These are phyloP conservation scores for Hydrotaea diabolus DNA, from an alignment of 2,888 invertebrate genomes.

Conservation along the genomic window DNA sequence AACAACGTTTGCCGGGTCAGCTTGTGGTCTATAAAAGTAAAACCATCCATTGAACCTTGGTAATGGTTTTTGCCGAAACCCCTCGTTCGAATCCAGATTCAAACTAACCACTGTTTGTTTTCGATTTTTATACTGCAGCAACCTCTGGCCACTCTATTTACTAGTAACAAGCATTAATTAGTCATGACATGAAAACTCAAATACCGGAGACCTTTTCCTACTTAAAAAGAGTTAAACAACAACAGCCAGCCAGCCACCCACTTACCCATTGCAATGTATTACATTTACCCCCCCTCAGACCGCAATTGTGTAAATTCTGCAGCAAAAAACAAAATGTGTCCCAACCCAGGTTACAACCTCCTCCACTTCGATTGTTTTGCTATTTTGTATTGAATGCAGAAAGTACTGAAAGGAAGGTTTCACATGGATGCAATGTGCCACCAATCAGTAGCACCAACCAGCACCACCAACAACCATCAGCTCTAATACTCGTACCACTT, in stretches of 20 bases:
- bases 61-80: too few relatives aligned
- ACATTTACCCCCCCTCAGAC: neutral
- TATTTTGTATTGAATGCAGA: neutral
- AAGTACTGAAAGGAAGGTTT: neutral
- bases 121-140: neutral
- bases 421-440: slow-evolving; percentile 4
- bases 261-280: neutral
- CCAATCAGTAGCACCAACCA: neutral
- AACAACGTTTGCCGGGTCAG: too few relatives aligned
- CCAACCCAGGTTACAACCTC: neutral
- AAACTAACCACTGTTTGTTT: neutral
- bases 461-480: neutral
- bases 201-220: neutral
- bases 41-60: too few relatives aligned
- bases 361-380: neutral
- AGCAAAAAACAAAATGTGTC: neutral
- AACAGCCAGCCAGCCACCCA: neutral
- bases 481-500: neutral
- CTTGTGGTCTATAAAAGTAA: too few relatives aligned
- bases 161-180: neutral
- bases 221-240: slow-evolving; percentile 3
- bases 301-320: neutral
- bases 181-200: slow-evolving; percentile 13
- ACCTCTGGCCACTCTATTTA: neutral
- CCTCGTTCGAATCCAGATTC: too few relatives aligned